Percentiles rank a stretch among this genome's conserved stretches.
Conservation (phyloP, 2,797 vertebrate species). For the Esox lucius region DNA sequence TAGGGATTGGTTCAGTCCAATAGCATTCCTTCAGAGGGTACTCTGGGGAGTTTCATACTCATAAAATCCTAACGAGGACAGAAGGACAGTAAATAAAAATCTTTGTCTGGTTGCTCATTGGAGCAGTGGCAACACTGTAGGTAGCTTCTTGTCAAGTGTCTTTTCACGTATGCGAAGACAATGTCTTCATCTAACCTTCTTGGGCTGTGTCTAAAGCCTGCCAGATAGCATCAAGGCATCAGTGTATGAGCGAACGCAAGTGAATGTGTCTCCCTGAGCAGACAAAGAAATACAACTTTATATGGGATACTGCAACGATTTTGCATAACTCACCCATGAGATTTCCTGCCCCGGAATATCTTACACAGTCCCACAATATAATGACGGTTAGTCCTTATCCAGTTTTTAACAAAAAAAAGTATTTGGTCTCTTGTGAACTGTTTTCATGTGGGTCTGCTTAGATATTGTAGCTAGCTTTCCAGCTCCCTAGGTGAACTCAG, state of each 20-base stretch:
- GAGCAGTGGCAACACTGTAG: no score
- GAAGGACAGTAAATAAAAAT: slow-evolving; percentile 33
- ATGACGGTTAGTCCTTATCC: not conserved
- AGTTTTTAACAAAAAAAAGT: not conserved
- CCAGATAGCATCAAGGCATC: slow-evolving; percentile 5
- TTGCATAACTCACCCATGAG: not conserved
- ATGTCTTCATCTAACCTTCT: slow-evolving; percentile 7
- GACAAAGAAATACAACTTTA: slow-evolving; percentile 11
- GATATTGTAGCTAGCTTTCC: not conserved
- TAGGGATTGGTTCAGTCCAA: slow-evolving; percentile 29
- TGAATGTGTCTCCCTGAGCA: slow-evolving; percentile 27
- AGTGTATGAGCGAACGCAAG: not conserved
- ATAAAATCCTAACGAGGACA: slow-evolving; percentile 50
- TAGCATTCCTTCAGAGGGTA: slow-evolving; percentile 31
- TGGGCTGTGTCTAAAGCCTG: not conserved
- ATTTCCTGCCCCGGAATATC: not conserved
- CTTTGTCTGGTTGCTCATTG: slow-evolving; percentile 5
- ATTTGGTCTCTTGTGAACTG: not conserved
- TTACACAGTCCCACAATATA: not conserved
- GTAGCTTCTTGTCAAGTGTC: no score
- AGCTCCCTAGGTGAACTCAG: not conserved
- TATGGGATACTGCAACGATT: not conserved
- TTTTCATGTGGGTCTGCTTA: not conserved
- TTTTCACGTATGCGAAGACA: not conserved
- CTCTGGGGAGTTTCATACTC: slow-evolving; percentile 37